Conservation (phyloP, 2,888 invertebrate species). For the Dryomyza anilis region DNA sequence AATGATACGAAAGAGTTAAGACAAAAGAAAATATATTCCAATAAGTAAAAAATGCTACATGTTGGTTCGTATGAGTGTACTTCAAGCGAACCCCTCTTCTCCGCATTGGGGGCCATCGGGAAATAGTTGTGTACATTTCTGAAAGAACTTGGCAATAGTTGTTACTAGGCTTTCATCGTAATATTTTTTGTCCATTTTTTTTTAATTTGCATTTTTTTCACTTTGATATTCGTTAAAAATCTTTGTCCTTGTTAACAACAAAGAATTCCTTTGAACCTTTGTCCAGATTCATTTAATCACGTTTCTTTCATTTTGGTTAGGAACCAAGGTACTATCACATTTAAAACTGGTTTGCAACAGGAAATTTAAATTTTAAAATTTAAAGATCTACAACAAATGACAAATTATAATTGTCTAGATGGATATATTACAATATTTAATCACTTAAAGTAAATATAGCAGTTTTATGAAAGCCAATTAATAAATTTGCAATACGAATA, state of each 20-base stretch:
- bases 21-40: conserved; percentile 37
- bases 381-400: no score
- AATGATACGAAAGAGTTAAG: conserved; percentile 37
- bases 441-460: no score
- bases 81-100: conserved; percentile 11
- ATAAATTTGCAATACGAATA: no score
- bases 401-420: no score
- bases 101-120: conserved; percentile 9
- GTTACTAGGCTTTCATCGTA: conserved; percentile 34
- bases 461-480: no score
- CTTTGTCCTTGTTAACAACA: conserved; percentile 39
- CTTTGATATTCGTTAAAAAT: conserved; percentile 30
- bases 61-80: conserved; percentile 22
- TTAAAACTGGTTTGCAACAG: no score
- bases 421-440: no score
- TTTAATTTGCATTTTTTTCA: conserved; percentile 27
- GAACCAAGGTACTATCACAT: no score
- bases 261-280: conserved; percentile 41
- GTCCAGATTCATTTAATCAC: conserved; percentile 37
- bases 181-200: conserved; percentile 26
- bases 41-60: conserved; percentile 26
- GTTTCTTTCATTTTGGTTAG: conserved; percentile 13
- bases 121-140: conserved; percentile 30
- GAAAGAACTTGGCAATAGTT: conserved; percentile 26
- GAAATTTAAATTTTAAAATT: no score